phyloP scores from a whole-genome alignment of 1,140 invertebrate species.

The Choristoneura fumiferana region DNA sequence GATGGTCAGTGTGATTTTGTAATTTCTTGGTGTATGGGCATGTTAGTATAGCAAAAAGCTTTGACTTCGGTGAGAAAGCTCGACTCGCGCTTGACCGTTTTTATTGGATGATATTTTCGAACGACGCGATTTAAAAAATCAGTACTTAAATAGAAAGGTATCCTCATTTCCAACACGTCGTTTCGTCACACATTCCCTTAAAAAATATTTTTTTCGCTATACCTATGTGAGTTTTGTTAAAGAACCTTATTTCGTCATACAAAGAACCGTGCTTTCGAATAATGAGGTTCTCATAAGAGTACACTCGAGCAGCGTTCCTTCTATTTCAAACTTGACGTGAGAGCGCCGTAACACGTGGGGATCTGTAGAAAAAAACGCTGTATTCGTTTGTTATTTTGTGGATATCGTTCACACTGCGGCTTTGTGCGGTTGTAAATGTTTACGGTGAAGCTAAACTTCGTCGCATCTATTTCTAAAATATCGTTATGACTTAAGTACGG shows the following conservation, averaged over 20 bases:
- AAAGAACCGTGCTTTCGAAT: conserved; percentile 72
- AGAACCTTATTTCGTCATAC: conserved; percentile 72
- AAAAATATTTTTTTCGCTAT: conserved; percentile 24
- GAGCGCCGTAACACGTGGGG: conserved; percentile 27
- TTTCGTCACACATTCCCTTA: background rate
- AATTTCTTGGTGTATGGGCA: too few species aligned
- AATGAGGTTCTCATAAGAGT: conserved; percentile 59
- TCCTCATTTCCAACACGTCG: background rate
- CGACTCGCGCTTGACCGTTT: too few species aligned
- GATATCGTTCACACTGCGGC: background rate
- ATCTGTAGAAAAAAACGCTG: background rate
- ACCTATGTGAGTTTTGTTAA: conserved; percentile 65
- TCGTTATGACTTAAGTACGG: too few species aligned
- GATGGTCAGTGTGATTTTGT: too few species aligned
- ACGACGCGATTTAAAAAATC: too few species aligned
- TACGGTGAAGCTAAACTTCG: background rate
- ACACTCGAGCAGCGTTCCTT: conserved; percentile 47
- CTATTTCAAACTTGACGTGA: conserved; percentile 64
- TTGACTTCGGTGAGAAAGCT: too few species aligned
- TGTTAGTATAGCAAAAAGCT: too few species aligned
- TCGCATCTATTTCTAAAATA: background rate
- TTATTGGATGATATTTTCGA: too few species aligned
- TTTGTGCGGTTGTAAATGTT: background rate
- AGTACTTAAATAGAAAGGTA: too few species aligned
- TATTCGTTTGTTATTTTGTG: conserved; percentile 13